Conservation (phyloP, 2,797 vertebrate genomes). For the Pelodytes ibericus region DNA sequence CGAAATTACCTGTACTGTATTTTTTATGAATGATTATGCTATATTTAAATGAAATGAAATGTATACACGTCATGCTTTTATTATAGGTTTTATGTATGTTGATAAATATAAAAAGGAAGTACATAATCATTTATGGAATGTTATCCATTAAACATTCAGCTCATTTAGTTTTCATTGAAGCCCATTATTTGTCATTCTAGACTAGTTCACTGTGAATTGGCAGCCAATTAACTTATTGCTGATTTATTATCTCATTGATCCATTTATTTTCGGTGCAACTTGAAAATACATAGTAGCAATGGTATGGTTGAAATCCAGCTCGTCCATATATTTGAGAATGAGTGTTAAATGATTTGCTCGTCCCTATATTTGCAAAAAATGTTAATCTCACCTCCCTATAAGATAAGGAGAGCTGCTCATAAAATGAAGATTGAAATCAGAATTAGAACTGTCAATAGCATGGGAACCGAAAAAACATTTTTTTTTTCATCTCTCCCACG, state of each 20-base stretch:
- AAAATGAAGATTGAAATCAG: slow-evolving; percentile 53
- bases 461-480: no score
- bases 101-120: no score
- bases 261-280: slow-evolving; percentile 1
- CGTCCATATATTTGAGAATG: neutral
- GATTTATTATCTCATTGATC: slow-evolving; percentile 52
- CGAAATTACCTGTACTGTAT: no score
- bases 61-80: no score
- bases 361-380: slow-evolving; percentile 33
- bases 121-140: neutral
- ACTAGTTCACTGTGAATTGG: slow-evolving; percentile 45
- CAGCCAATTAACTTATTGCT: slow-evolving; percentile 52
- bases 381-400: slow-evolving; percentile 41
- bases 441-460: slow-evolving; percentile 54
- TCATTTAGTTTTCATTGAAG: slow-evolving; percentile 41
- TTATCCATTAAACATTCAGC: slow-evolving; percentile 33
- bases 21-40: no score
- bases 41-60: no score
- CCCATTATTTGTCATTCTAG: slow-evolving; percentile 41
- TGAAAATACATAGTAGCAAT: slow-evolving; percentile 11
- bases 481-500: slow-evolving; percentile 12
- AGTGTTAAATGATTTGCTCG: slow-evolving; percentile 7
- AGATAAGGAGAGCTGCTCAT: slow-evolving; percentile 47
- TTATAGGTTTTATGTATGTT: no score
- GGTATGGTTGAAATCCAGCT: slow-evolving; percentile 3